Percentiles rank a stretch among this genome's conserved stretches.
These are phyloP conservation scores for Rosalia funebris DNA, from an alignment of 2,888 invertebrate genomes.

Conservation along the genomic window DNA sequence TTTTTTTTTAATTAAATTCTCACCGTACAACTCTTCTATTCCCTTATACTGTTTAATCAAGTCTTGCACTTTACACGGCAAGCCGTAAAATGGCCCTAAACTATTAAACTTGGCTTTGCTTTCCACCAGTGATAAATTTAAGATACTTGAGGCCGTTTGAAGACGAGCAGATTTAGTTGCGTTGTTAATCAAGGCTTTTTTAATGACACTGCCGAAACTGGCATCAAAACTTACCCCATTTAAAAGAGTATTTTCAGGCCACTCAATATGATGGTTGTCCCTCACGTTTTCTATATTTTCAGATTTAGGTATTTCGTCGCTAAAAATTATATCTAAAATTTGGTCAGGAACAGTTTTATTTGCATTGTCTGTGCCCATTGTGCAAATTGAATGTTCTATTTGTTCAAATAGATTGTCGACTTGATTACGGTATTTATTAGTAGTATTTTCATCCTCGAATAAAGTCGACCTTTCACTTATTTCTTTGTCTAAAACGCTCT, in stretches of 20 bases:
- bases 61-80: slow-evolving; percentile 76
- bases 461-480: slow-evolving; percentile 42
- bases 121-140: slow-evolving; percentile 40
- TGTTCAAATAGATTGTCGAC: slow-evolving; percentile 63
- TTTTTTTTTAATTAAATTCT: too few species aligned
- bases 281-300: slow-evolving; percentile 30
- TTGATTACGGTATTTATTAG: slow-evolving; percentile 59
- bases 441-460: slow-evolving; percentile 44
- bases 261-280: slow-evolving; percentile 26
- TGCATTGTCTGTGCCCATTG: slow-evolving; percentile 54
- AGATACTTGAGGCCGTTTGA: slow-evolving; percentile 25
- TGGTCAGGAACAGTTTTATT: slow-evolving; percentile 46
- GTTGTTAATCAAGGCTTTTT: slow-evolving; percentile 56
- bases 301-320: slow-evolving; percentile 51
- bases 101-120: slow-evolving; percentile 35
- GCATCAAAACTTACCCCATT: slow-evolving; percentile 42
- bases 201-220: slow-evolving; percentile 54
- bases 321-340: slow-evolving; percentile 47
- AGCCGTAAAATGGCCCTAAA: slow-evolving; percentile 77
- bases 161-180: slow-evolving; percentile 47
- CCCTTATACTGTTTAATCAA: slow-evolving; percentile 81
- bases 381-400: slow-evolving; percentile 67
- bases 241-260: slow-evolving; percentile 40
- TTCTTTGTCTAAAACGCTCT: slow-evolving; percentile 27
- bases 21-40: slow-evolving; percentile 85